A percentile compares a stretch with the other conserved stretches of the same genome.
Conservation (phyloP, 2,797 vertebrate species). For the Schizopygopsis malacanthus region DNA sequence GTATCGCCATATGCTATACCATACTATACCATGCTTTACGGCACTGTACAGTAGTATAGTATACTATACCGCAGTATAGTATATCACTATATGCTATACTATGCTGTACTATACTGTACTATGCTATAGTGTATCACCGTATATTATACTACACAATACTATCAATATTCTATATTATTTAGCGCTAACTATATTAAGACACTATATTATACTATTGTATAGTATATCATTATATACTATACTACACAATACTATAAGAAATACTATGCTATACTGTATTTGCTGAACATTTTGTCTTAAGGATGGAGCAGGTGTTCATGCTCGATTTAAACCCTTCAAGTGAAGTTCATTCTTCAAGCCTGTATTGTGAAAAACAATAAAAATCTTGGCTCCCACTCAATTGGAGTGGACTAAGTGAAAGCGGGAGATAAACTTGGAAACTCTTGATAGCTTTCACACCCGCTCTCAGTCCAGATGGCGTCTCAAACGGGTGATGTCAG, state of each 20-base stretch:
- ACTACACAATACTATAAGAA: neutral
- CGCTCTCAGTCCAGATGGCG: conserved; percentile 24
- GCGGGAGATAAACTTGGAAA: neutral
- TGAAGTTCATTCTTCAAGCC: neutral
- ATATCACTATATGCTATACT: neutral
- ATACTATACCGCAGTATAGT: neutral
- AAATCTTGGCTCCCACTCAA: neutral
- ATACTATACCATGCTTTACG: neutral
- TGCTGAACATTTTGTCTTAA: neutral
- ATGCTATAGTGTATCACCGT: neutral
- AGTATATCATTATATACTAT: neutral
- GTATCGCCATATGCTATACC: neutral
- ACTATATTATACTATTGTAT: too few relatives aligned
- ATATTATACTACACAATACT: neutral
- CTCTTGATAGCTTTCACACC: conserved; percentile 16
- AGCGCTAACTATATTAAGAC: neutral
- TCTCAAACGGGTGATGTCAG: conserved; percentile 19
- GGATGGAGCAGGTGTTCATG: neutral
- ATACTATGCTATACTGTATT: neutral
- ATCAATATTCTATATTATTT: neutral
- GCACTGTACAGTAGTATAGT: neutral
- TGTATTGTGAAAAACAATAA: neutral
- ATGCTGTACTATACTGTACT: neutral
- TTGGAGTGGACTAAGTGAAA: conserved; percentile 7
- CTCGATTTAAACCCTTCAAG: neutral